These are phyloP conservation scores for Falco cherrug DNA, from an alignment of 2,797 vertebrate species.

Conservation along the genomic window DNA sequence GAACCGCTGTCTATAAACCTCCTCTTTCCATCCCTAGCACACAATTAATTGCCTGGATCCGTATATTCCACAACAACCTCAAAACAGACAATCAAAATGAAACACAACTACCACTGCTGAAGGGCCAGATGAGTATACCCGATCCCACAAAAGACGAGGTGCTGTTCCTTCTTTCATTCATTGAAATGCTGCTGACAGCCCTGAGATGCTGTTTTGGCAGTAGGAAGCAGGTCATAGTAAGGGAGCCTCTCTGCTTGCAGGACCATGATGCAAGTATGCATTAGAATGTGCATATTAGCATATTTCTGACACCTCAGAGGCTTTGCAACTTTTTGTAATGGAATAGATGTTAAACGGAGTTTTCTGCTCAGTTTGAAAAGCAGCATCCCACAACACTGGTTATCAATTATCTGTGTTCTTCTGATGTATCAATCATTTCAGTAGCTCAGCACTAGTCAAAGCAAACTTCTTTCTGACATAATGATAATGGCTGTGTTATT, in stretches of 20 bases:
- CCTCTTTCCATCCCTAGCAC: neutral
- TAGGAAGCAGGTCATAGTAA: neutral
- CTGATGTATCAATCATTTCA: neutral
- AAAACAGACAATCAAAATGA: neutral
- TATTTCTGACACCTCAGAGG: neutral
- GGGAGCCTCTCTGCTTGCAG: neutral
- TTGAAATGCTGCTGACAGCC: neutral
- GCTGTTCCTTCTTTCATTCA: neutral
- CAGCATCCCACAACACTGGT: neutral
- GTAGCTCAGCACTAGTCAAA: neutral
- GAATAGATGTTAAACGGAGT: neutral
- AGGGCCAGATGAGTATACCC: neutral
- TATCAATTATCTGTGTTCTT: neutral
- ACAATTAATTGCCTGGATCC: neutral
- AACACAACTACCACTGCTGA: neutral
- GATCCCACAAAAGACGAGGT: neutral
- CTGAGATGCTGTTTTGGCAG: neutral
- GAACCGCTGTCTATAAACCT: neutral
- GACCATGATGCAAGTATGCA: neutral
- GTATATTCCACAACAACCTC: neutral
- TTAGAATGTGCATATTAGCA: neutral
- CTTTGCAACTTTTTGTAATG: neutral
- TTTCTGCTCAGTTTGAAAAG: constrained; percentile 7
- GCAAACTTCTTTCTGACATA: neutral
- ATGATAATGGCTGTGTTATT: neutral